Percentiles rank a stretch among this genome's conserved stretches.
Evolutionary conservation across 2,797 vertebrate species (phyloP).

Genomic region (Pampus argenteus): DNA sequence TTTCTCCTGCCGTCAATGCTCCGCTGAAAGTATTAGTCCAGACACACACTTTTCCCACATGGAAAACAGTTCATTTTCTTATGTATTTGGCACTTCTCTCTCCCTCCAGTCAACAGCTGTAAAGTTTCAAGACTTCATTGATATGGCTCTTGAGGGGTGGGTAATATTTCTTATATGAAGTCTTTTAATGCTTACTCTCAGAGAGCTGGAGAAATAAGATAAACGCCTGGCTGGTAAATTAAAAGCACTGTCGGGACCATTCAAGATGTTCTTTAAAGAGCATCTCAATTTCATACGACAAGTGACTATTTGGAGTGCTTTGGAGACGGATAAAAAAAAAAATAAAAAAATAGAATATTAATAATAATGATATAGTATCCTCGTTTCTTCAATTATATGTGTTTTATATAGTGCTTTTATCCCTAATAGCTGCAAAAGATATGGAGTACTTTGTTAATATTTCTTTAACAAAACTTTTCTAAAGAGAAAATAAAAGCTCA

Average conservation of each 20-base stretch:
- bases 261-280: conserved; percentile 74
- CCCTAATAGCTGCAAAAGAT: conserved; percentile 47
- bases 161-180: conserved; percentile 72
- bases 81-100: conserved; percentile 48
- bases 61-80: conserved; percentile 53
- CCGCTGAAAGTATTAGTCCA: conserved; percentile 50
- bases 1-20: conserved; percentile 53
- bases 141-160: conserved; percentile 71
- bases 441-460: conserved; percentile 44
- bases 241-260: conserved; percentile 70
- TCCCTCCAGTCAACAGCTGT: conserved; percentile 65
- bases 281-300: conserved; percentile 72
- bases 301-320: conserved; percentile 56
- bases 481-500: conserved; percentile 67
- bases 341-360: conserved; percentile 21
- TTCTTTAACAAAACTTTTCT: conserved; percentile 71
- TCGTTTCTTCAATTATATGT: conserved; percentile 34
- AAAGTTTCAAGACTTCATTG: conserved; percentile 79
- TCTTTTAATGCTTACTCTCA: conserved; percentile 75
- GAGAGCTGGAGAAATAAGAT: conserved; percentile 81
- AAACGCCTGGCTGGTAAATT: conserved; percentile 76
- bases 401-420: conserved; percentile 52
- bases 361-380: conserved; percentile 59
- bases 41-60: conserved; percentile 46
- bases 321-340: conserved; percentile 55